phyloP scores from a whole-genome alignment of 2,113 vertebrate genomes.

The Aegithalos caudatus region DNA sequence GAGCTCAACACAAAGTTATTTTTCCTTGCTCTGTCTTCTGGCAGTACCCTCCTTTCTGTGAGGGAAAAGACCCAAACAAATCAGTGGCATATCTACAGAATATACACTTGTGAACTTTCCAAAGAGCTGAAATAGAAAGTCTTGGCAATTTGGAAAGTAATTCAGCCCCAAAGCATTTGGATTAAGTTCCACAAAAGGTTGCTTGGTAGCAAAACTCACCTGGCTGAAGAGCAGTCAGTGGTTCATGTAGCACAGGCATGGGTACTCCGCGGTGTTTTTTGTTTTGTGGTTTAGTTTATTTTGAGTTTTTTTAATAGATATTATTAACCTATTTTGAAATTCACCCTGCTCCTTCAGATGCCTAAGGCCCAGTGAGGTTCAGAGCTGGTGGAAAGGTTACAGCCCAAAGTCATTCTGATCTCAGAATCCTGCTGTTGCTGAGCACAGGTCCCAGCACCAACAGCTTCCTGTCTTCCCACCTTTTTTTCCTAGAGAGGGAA shows the following conservation, averaged over 20 bases:
- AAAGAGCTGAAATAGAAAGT: background rate
- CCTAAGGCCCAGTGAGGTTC: accelerated
- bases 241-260: background rate
- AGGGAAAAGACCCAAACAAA: background rate
- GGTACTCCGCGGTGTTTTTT: accelerated
- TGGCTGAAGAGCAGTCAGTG: background rate
- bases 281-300: background rate
- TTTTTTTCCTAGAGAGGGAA: background rate
- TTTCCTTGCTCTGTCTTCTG: background rate
- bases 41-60: background rate
- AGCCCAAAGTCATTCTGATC: background rate
- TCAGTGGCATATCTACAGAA: background rate
- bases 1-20: background rate
- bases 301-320: background rate
- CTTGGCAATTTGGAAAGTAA: background rate
- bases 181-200: background rate
- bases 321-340: background rate
- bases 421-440: background rate
- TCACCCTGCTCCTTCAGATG: background rate
- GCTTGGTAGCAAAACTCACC: background rate
- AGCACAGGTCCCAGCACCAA: background rate
- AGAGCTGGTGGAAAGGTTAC: background rate
- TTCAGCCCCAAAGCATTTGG: background rate
- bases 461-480: background rate
- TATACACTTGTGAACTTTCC: background rate